phyloP scores from a whole-genome alignment of 2,113 vertebrate species.

The Dendropsophus ebraccatus region DNA sequence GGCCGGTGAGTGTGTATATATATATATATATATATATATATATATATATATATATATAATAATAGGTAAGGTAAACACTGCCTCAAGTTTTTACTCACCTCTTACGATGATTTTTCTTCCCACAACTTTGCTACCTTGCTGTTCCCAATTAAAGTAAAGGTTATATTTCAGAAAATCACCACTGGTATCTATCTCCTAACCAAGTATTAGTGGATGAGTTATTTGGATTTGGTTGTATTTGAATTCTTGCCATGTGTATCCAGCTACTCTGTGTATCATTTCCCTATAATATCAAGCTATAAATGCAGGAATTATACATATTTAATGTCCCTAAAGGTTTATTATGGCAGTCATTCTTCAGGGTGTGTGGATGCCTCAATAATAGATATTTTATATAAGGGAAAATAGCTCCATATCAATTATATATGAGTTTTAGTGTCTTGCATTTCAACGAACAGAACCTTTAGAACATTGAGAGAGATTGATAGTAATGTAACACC shows the following conservation, averaged over 20 bases:
- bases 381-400: conserved; percentile 1
- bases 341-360: conserved; percentile 6
- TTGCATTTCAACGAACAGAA: conserved; percentile 5
- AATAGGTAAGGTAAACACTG: no score
- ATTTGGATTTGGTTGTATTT: not conserved
- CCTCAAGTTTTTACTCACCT: not conserved
- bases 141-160: not conserved
- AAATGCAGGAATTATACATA: not conserved
- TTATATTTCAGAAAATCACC: not conserved
- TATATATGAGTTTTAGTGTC: not conserved
- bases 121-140: not conserved
- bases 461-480: not conserved
- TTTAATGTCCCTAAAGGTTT: conserved; percentile 10
- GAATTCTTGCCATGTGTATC: not conserved
- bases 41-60: no score
- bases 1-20: no score
- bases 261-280: not conserved
- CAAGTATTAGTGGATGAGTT: not conserved
- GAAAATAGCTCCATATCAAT: not conserved
- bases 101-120: not conserved
- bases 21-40: no score
- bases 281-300: not conserved
- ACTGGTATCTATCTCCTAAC: not conserved
- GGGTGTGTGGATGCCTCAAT: not conserved
- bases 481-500: not conserved